Conservation (phyloP, 2,888 invertebrate genomes). For the Lasioglossum vierecki region DNA sequence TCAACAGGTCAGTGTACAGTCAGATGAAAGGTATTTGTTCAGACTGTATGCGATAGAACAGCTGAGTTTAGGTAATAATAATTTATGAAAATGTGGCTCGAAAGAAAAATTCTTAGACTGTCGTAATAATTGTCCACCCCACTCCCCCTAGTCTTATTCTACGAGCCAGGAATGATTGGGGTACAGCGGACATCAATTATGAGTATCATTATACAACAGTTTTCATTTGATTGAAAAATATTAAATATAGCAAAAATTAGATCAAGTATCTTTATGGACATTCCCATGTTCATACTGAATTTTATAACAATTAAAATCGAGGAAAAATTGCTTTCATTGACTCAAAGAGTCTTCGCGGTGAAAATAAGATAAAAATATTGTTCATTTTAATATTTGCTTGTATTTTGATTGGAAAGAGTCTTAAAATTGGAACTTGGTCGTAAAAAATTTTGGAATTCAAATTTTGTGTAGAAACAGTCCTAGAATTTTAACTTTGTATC, state of each 20-base stretch:
- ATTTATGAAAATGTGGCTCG: neutral
- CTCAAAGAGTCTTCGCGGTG: too few species aligned
- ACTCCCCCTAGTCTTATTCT: neutral
- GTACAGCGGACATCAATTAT: too few species aligned
- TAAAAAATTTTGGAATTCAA: neutral
- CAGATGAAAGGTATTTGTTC: neutral
- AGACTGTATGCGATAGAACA: neutral
- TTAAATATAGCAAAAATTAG: neutral
- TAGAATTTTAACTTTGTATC: neutral
- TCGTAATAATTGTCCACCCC: neutral
- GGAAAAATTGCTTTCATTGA: too few species aligned
- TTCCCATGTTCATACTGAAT: neutral
- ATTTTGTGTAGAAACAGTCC: neutral
- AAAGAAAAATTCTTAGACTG: neutral
- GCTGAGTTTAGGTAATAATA: neutral
- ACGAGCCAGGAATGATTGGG: too few species aligned
- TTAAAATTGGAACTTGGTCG: neutral
- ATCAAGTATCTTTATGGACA: neutral
- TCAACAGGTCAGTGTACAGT: constrained; percentile 1
- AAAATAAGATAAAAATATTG: too few species aligned
- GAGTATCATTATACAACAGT: neutral
- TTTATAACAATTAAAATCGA: neutral
- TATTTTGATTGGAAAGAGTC: neutral
- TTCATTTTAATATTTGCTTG: neutral
- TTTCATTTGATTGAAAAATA: neutral